These are phyloP conservation scores for Chymomyza fuscimana DNA, from an alignment of 2,888 invertebrate genomes.

Conservation along the genomic window DNA sequence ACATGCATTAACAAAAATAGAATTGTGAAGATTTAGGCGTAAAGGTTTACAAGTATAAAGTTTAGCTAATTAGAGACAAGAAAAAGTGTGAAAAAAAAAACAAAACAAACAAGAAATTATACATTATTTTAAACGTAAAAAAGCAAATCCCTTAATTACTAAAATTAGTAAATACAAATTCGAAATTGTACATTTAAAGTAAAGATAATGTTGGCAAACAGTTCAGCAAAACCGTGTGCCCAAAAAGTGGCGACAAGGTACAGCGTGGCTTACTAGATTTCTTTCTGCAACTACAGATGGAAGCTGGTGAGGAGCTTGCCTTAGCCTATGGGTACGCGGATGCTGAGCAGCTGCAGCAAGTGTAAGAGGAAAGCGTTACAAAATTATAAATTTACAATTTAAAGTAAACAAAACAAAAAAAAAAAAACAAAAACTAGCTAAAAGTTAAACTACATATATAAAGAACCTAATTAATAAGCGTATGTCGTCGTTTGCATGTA, in stretches of 20 bases:
- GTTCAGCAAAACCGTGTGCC: constrained; percentile 8
- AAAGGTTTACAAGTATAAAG: constrained; percentile 65
- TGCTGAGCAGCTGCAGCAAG: constrained; percentile 7
- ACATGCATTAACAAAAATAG: constrained; percentile 55
- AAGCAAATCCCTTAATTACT: constrained; percentile 59
- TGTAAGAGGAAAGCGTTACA: constrained; percentile 41
- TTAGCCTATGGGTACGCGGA: constrained; percentile 24
- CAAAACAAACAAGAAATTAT: constrained; percentile 53
- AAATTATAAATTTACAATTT: constrained; percentile 67
- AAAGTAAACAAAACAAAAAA: constrained; percentile 47
- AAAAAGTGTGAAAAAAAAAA: constrained; percentile 37
- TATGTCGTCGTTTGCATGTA: constrained; percentile 74
- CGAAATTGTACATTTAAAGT: constrained; percentile 68
- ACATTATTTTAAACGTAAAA: constrained; percentile 53
- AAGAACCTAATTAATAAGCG: constrained; percentile 71
- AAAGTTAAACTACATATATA: constrained; percentile 74
- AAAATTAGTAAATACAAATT: constrained; percentile 70
- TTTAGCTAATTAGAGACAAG: constrained; percentile 69
- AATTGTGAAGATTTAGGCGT: constrained; percentile 53
- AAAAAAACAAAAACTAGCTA: constrained; percentile 65
- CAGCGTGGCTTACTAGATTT: constrained; percentile 19
- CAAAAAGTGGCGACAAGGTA: constrained; percentile 34
- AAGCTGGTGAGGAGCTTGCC: constrained; percentile 16
- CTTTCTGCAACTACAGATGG: neutral
- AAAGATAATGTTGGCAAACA: constrained; percentile 27